These are phyloP conservation scores for Harpalus rubripes DNA, from an alignment of 2,888 invertebrate species.

Conservation along the genomic window DNA sequence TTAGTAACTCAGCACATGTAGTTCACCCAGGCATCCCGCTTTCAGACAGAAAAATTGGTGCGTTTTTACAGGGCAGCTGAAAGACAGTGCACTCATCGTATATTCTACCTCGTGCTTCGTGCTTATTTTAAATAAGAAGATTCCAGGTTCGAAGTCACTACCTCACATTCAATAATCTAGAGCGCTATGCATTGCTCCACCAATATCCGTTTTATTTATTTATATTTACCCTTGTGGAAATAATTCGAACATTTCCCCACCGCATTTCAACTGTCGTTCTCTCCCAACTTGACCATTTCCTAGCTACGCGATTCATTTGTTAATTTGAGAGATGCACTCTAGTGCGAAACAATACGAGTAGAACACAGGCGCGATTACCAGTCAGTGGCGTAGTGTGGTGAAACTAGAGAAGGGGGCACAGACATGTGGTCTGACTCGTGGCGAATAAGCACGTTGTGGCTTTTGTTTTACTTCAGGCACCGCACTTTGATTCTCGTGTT, in stretches of 20 bases:
- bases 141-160: background rate
- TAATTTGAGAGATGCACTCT: slow-evolving; percentile 39
- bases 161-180: background rate
- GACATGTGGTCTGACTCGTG: slow-evolving; percentile 27
- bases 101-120: too few species aligned
- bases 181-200: background rate
- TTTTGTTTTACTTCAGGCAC: slow-evolving; percentile 46
- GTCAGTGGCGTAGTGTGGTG: background rate
- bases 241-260: background rate
- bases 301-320: slow-evolving; percentile 48
- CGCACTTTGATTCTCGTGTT: slow-evolving; percentile 25
- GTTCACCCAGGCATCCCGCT: too few species aligned
- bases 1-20: too few species aligned
- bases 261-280: slow-evolving; percentile 1
- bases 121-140: background rate
- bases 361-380: slow-evolving; percentile 39
- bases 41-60: too few species aligned
- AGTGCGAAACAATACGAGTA: slow-evolving; percentile 37
- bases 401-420: background rate
- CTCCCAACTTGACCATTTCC: slow-evolving; percentile 40
- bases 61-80: too few species aligned
- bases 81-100: too few species aligned
- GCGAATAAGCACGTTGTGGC: slow-evolving; percentile 37
- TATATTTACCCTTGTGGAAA: slow-evolving; percentile 12
- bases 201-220: background rate